Evolutionary conservation across 2,888 invertebrate species (phyloP), one percentile per base, ranked within the genome.

Genomic region (Lasioglossum marginatum): DNA sequence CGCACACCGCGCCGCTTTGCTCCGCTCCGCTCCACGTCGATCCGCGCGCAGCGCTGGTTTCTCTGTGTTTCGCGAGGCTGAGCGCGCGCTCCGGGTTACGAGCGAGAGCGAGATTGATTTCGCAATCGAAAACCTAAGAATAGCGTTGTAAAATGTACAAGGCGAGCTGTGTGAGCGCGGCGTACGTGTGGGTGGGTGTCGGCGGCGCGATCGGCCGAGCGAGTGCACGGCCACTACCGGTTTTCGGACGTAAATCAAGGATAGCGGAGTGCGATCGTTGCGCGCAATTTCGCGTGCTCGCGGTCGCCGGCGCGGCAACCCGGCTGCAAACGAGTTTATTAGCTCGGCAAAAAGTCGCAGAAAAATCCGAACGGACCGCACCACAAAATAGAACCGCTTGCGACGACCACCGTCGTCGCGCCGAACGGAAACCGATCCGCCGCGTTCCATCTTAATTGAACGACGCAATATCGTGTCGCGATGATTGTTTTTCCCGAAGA

Each of bases 31-130:
- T 1, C 63, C 16, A 12, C 27, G 63, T 4, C 16, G 31, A 31
- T 16, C 63, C 31, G 63, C 63, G 23, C 68, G 68, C 34, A 31
- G 23, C 68, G 37, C 23, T n/a, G 37, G 5, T 48, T 48, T 63
- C 19, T 31, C 43, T 60, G 27, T 14, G 40, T n/a, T 43, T 19
- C 71, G 72, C 75, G 63, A 63, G 68, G n/a, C 75, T 57, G 52
- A 75, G 79, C 68, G 80, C 63, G 66, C 60, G 82, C 87, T 85
- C 81, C 81, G 72, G 72, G 88, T 91, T 91, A 90, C 87, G 87
- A 91, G 89, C 89, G 85, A 87, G 89, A 90, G 82, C 87, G 87
- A 89, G 91, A 92, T 92, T 92, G 92, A 92, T 92, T 92, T 91
- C 88, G 89, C 92, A 92, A 92, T 90, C 87, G 92, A 88, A 68